Evolutionary conservation across 2,113 vertebrate species (phyloP), one percentile per base, ranked within the genome.

Genomic region (Cettia cetti): DNA sequence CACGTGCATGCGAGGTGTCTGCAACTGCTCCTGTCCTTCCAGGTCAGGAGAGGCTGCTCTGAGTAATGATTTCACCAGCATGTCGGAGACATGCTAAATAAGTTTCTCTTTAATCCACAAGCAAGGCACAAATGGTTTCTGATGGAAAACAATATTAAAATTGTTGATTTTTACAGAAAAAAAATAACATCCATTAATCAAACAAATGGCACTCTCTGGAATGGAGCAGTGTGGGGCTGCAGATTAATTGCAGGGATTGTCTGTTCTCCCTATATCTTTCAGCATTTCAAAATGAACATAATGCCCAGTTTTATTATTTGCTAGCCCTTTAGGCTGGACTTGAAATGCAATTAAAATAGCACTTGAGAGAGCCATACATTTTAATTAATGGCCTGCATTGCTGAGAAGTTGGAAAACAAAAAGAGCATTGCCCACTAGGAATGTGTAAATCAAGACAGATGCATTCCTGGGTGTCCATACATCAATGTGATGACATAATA

Each of bases 351-450:
- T 95, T 95, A 96, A 93, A 88, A 81, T 20, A 82, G 17, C 72
- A 70, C 89, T 92, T 95, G 82, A 85, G 68, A 96, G 92, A 92
- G 39, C 35, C 49, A 94, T 96, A 95, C 63, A 78, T 97, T 97
- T 92, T 95, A 96, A 97, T 97, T 95, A 96, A 92, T 50, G 30
- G 54, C 40, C 50, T 37, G 44, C 33, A 53, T 69, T 92, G 40
- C 64, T 81, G 89, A 81, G 68, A 89, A 91, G 56, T 64, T 90
- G 68, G 65, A 80, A 96, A 96, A 94, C 82, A 92, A 79, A 89
- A 75, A 59, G 18, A 88, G 16, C 37, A 9, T 65, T 92, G 92
- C 82, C 82, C 70, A 86, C 79, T 72, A 72, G 47, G 47, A 95
- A 60, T 49, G 42, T 64, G 33, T 76, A 94, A 92, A 74, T 96